Evolutionary conservation across 2,888 invertebrate genomes (phyloP), one percentile per base, ranked within the genome.

Genomic region (Schizotus pectinicornis): DNA sequence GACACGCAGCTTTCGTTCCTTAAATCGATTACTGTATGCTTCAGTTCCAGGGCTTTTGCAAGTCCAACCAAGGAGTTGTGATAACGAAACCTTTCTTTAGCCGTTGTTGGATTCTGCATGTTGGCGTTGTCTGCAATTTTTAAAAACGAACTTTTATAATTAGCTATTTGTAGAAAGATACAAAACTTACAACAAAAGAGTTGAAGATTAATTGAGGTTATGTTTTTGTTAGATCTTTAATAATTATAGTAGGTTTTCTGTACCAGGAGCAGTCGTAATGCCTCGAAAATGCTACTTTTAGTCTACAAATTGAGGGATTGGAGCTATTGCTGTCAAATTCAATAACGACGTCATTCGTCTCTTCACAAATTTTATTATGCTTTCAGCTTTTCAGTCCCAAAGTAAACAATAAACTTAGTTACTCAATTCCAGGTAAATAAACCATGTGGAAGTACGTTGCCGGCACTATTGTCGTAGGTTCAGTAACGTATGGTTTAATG

Each of bases 1-100:
- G 84, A 84, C 33, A 89, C 81, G 70, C 81, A 84, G 0, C 85
- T 78, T 71, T 89, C 89, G 76, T 89, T 87, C 65, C 87, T 80
- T 41, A 90, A 79, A 77, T 90, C 90, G 30, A 90, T 80, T 13
- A 84, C 84, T 3, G 88, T 85, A 67, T 83, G 84, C 66, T 83
- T 78, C 6, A 83, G 84, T 77, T 86, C 83, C 49, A 89, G 78
- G 49, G 84, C 83, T 80, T 84, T 86, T 33, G 87, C 80, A 65
- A 89, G 51, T 69, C 87, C 83, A n/a, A 86, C 71, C 62, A 89
- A 77, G 56, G 82, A 86, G 68, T 88, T 88, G 60, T 85, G 83
- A 63, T 83, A 83, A 51, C 46, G 6, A 30, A 56, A 69, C 71
- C 60, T 81, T 80, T 54, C 56, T 59, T 32, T 56, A 9, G n/a